Conservation (phyloP, 2,113 vertebrate genomes). For the Calypte anna region DNA sequence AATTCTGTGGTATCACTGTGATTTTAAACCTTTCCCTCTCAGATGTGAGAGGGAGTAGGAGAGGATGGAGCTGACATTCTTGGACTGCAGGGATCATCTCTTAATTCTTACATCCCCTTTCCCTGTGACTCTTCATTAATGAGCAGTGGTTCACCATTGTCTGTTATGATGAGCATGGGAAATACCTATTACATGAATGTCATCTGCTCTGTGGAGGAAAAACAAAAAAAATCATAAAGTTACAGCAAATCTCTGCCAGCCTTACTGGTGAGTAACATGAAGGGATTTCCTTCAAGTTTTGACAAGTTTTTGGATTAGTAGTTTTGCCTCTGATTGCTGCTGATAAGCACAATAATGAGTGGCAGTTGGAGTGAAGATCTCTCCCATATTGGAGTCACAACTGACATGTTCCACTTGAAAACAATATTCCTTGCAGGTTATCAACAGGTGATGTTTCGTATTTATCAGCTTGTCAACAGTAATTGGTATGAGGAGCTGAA, state of each 20-base stretch:
- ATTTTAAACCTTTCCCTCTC: neutral
- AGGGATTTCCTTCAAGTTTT: neutral
- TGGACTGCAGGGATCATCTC: neutral
- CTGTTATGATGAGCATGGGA: neutral
- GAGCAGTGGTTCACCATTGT: neutral
- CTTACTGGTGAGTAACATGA: neutral
- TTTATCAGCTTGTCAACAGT: conserved; percentile 15
- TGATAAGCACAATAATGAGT: neutral
- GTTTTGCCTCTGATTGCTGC: conserved; percentile 1
- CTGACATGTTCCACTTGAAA: neutral
- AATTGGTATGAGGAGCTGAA: neutral
- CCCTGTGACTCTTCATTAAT: neutral
- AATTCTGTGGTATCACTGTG: neutral
- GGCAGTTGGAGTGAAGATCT: neutral
- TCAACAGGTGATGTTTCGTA: neutral
- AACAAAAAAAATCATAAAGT: neutral
- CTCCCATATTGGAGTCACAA: neutral
- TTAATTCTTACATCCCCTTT: neutral
- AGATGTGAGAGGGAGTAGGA: neutral
- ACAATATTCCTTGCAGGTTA: neutral
- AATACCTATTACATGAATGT: neutral
- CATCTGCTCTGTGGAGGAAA: neutral
- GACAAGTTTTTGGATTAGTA: neutral
- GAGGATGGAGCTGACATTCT: neutral
- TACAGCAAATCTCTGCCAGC: neutral